Conservation (phyloP, 2,113 vertebrate species). For the Triplophysa siluroides region DNA sequence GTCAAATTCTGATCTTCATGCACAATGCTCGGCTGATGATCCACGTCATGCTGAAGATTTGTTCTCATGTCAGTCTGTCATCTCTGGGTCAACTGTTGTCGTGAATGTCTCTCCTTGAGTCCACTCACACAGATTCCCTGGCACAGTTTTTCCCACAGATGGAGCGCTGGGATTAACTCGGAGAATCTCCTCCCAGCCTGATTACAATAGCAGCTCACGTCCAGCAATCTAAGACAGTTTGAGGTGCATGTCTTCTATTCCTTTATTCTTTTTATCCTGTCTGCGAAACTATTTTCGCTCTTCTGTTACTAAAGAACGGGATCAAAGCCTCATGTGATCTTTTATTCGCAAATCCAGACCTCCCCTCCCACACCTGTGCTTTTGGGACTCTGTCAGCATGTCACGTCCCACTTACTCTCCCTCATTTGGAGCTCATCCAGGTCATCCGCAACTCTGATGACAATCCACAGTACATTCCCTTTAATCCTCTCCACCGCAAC, state of each 20-base stretch:
- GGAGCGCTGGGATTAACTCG: slow-evolving; percentile 71
- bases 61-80: slow-evolving; percentile 1
- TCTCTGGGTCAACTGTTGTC: slow-evolving; percentile 8
- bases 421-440: neutral
- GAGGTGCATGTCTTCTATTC: neutral
- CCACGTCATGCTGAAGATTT: neutral
- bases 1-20: neutral
- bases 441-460: slow-evolving; percentile 12
- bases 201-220: slow-evolving; percentile 53
- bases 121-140: slow-evolving; percentile 48
- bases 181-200: slow-evolving; percentile 62
- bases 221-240: neutral
- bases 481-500: slow-evolving; percentile 59
- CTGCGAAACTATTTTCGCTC: too few species aligned
- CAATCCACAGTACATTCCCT: slow-evolving; percentile 54
- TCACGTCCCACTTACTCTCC: slow-evolving; percentile 45
- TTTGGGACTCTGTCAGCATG: slow-evolving; percentile 51
- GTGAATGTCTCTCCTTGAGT: slow-evolving; percentile 18
- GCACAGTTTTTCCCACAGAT: slow-evolving; percentile 61
- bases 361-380: neutral
- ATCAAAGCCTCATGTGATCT: slow-evolving; percentile 38
- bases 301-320: neutral
- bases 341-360: neutral
- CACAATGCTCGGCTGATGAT: neutral
- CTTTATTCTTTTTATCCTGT: too few species aligned